Percentiles rank a stretch among this genome's conserved stretches.
phyloP scores from a whole-genome alignment of 2,888 invertebrate genomes.

The Brachypterus glaber region DNA sequence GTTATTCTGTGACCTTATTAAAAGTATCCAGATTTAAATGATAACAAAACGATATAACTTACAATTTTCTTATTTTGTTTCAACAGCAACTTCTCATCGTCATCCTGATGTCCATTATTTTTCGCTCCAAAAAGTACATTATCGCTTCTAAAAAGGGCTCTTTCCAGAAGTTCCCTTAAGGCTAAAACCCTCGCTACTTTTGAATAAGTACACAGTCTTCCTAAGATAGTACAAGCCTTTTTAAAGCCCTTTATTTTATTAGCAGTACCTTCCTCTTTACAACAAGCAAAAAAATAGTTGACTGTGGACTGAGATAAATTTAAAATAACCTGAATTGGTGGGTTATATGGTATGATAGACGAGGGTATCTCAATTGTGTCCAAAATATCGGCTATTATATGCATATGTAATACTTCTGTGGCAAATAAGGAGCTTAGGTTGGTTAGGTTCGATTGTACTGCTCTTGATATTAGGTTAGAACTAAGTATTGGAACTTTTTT shows the following conservation, averaged over 20 bases:
- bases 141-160: conserved; percentile 58
- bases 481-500: conserved; percentile 37
- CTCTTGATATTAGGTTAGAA: conserved; percentile 41
- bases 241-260: conserved; percentile 55
- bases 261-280: conserved; percentile 54
- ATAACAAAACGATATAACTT: too few relatives aligned
- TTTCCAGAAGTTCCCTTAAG: conserved; percentile 61
- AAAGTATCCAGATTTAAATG: too few relatives aligned
- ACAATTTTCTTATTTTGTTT: conserved; percentile 72
- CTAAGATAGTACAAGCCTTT: conserved; percentile 53
- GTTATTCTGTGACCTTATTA: too few relatives aligned
- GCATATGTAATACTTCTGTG: conserved; percentile 38
- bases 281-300: conserved; percentile 67
- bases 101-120: conserved; percentile 39
- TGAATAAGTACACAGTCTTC: conserved; percentile 54
- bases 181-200: conserved; percentile 65
- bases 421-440: conserved; percentile 39
- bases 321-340: conserved; percentile 55
- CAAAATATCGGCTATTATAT: conserved; percentile 52
- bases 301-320: conserved; percentile 62
- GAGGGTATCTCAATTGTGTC: conserved; percentile 56
- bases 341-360: conserved; percentile 37
- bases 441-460: conserved; percentile 42
- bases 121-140: conserved; percentile 61
- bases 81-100: conserved; percentile 48